Evolutionary conservation across 2,113 vertebrate species (phyloP), one percentile per base, ranked within the genome.

Genomic region (Phoenicopterus ruber): DNA sequence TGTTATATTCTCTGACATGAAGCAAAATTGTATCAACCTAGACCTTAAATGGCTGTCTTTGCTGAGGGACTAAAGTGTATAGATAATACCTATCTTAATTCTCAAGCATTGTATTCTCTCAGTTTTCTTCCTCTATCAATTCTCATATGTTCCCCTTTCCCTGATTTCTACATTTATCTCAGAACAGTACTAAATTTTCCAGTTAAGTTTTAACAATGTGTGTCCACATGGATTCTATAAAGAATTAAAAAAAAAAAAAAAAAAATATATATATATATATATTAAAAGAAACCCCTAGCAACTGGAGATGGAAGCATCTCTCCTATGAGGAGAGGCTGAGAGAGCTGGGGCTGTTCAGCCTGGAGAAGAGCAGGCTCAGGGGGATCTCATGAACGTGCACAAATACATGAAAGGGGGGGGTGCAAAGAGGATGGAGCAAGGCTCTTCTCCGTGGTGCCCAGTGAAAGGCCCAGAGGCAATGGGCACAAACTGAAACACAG

Each of bases 361-460:
- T 42, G 26, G 26, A 63, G 66, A 85, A 46, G 34, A 54, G 10
- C 17, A 80, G 29, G 36, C 16, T 63, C 22, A 1, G 11, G 5
- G 6, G 2, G 2, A 42, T 22, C 32, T 80, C n/a, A 42, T 11
- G 1, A 59, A 12, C 8, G 5, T 17, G 2, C 31, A 44, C 6
- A 55, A 76, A 67, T 8, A 80, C 7, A 0, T 28, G 29, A 76
- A 76, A 76, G 20, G 7, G 5, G 44, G 42, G 5, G 13, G 22
- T 16, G 15, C 57, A 62, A 66, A 78, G 42, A 70, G 1, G 17
- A 54, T 1, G 10, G 15, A 63, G 31, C 6, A 29, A 61, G 42
- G n/a, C 19, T 86, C 12, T n/a, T 55, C 32, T 17, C 57, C 17
- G 25, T 4, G 19, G 42, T 21, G 66, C 24, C 7, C 38, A 62